Evolutionary conservation across 2,888 invertebrate genomes (phyloP), one percentile per base, ranked within the genome.

Genomic region (Imbricaverruca yamaguchii): DNA sequence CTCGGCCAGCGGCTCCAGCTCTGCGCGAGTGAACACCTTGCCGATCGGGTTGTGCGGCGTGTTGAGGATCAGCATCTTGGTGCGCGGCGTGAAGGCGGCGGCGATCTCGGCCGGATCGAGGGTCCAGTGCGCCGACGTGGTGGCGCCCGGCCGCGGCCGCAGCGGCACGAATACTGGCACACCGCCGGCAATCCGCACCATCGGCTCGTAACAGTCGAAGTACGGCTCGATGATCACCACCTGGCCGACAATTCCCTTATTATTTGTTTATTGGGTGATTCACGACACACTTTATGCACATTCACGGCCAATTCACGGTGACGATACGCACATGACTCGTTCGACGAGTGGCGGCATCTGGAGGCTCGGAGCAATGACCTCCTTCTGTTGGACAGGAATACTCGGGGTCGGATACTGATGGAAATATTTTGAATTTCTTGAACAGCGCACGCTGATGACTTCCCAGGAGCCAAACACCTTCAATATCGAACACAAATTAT

Each of bases 11-110:
- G 91, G 86, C 84, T 91, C 89, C 84, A 95, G 86, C 87, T 96
- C 95, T 3, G 91, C 87, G 63, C 86, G 84, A 0, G 90, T 91
- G 86, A 92, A 93, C 53, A 97, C 94, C 89, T 99, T 99, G 78
- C 99, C 99, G 0, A 96, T 87, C 0, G 99, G 99, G 88, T 99
- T 99, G 88, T 99, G 95, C 0, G 99, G 99, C 0, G 97, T 98
- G 88, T 98, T 99, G n/a, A 98, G 85, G 81, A 99, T 93, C 3
- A 99, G 92, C 87, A 94, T 92, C 90, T 99, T 99, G 0, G 99
- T 99, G 87, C 93, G 94, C 4, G 89, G 86, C 85, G 91, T 96
- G 87, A 99, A 98, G 13, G 95, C 89, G 0, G 90, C 89, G 81
- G 91, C 91, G 59, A 99, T 87, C 86, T 97, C 96, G 11, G 90